Evolutionary conservation across 2,888 invertebrate species (phyloP).

Genomic region (Sarcophaga carnaria): DNA sequence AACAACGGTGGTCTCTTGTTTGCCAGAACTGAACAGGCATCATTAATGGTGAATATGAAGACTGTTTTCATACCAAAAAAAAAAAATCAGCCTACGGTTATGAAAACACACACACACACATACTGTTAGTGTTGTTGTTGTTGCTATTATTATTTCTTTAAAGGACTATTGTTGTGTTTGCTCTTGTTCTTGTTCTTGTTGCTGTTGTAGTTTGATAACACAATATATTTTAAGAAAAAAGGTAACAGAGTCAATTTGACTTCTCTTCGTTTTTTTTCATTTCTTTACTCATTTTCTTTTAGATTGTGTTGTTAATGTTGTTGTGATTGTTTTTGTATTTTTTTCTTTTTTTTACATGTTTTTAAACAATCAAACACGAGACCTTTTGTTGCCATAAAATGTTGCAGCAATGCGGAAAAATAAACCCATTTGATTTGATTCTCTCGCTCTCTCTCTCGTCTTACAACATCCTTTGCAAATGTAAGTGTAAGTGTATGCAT

Average conservation of each 20-base stretch:
- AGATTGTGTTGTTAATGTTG: background rate
- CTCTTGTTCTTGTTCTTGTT: background rate
- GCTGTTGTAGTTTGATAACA: conserved; percentile 35
- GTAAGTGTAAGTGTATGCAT: background rate
- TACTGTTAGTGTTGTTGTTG: background rate
- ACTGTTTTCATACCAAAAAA: conserved; percentile 29
- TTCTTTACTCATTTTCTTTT: too few relatives aligned
- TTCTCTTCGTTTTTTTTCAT: conserved; percentile 47
- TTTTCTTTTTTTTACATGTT: background rate
- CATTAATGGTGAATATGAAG: conserved; percentile 33
- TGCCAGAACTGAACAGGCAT: background rate
- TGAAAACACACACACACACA: conserved; percentile 30
- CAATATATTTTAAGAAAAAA: conserved; percentile 41
- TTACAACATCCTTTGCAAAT: background rate
- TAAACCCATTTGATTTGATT: conserved; percentile 77
- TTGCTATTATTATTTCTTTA: background rate
- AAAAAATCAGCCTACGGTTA: conserved; percentile 29
- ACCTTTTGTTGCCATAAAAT: conserved; percentile 61
- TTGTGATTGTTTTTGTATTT: background rate
- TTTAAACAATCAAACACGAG: conserved; percentile 61
- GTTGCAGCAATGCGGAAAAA: conserved; percentile 72
- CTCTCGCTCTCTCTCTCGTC: conserved; percentile 25
- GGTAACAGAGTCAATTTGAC: conserved; percentile 67
- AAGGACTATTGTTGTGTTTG: background rate
- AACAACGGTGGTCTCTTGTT: conserved; percentile 32